Percentiles rank a stretch among this genome's conserved stretches.
These are phyloP conservation scores for Sus scrofa DNA, from an alignment of 2,113 vertebrate genomes.

Conservation along the genomic window DNA sequence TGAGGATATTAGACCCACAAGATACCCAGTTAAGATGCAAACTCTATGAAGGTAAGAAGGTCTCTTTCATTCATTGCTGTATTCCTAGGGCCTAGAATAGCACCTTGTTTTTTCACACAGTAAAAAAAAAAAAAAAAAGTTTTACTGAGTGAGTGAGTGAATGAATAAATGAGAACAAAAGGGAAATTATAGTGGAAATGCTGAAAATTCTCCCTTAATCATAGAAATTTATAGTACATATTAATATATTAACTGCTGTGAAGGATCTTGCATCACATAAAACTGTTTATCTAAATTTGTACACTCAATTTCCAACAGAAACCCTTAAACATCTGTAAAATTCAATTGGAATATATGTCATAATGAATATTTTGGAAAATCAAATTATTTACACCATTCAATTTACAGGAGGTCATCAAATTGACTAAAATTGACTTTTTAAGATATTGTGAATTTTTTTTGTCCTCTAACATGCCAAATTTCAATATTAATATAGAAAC, in stretches of 20 bases:
- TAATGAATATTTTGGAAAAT: not conserved
- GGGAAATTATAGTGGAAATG: not conserved
- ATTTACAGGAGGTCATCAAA: not conserved
- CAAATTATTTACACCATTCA: not conserved
- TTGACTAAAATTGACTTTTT: not conserved
- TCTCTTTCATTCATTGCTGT: not conserved
- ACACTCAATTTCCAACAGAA: not conserved
- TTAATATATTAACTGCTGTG: not conserved
- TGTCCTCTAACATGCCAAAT: not conserved
- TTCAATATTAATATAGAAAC: not conserved
- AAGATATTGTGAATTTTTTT: not conserved
- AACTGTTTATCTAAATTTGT: not conserved
- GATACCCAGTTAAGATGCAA: not conserved
- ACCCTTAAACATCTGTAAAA: not conserved
- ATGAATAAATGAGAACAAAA: not conserved
- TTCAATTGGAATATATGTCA: not conserved
- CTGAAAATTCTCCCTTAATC: not conserved
- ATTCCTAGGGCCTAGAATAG: not conserved
- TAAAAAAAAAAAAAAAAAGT: not conserved
- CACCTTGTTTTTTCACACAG: not conserved
- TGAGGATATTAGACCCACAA: not conserved
- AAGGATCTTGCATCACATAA: not conserved
- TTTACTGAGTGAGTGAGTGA: not conserved
- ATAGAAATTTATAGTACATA: not conserved
- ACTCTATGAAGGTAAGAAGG: not conserved